A percentile compares a stretch with the other conserved stretches of the same genome.
Evolutionary conservation across 1,140 invertebrate species (phyloP).

Genomic region (Atta cephalotes): DNA sequence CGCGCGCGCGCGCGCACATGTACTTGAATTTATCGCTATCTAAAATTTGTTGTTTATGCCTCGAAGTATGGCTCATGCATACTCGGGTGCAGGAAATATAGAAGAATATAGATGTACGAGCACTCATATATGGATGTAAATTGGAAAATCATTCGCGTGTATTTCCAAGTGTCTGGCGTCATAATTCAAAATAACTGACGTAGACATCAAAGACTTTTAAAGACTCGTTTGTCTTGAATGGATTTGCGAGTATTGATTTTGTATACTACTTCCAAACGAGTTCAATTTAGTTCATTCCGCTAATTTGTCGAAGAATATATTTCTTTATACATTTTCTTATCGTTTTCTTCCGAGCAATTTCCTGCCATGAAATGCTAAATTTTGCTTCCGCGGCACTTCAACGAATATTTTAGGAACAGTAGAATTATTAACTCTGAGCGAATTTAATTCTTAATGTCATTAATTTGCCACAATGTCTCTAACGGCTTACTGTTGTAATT

Average conservation of each 20-base stretch:
- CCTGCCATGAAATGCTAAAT: background rate
- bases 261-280: background rate
- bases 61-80: background rate
- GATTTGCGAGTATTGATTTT: no score
- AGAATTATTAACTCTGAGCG: conserved; percentile 1
- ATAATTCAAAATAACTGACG: conserved; percentile 25
- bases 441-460: conserved; percentile 22
- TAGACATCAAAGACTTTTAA: conserved; percentile 27
- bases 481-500: conserved; percentile 32
- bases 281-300: background rate
- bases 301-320: background rate
- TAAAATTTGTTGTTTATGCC: conserved; percentile 32
- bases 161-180: conserved; percentile 40
- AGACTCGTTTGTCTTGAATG: background rate
- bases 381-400: background rate
- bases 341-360: background rate
- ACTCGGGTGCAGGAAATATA: background rate
- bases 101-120: background rate
- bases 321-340: background rate
- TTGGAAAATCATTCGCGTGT: conserved; percentile 20
- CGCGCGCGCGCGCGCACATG: no score
- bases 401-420: background rate
- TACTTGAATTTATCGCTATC: conserved; percentile 2
- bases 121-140: background rate
- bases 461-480: conserved; percentile 27